Evolutionary conservation across 2,888 invertebrate species (phyloP), one percentile per base, ranked within the genome.

Genomic region (Spilosoma lubricipeda): DNA sequence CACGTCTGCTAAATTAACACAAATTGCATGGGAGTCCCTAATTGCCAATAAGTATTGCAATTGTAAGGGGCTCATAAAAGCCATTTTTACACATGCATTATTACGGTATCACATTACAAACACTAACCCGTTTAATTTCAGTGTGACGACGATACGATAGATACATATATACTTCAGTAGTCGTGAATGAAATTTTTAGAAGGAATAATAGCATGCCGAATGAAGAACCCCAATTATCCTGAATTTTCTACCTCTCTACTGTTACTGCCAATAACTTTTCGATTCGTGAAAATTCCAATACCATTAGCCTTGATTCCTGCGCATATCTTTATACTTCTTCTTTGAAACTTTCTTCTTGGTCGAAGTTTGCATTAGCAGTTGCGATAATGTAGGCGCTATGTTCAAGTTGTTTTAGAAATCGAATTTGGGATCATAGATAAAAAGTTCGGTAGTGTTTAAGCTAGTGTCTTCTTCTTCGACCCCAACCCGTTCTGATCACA

Each of bases 241-340:
- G 80, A 87, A 87, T 88, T 89, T 89, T 90, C 87, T 88, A 88
- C 87, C 84, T 89, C 87, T 88, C 87, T 87, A 78, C 87, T 90
- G 82, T 88, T 88, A 89, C 88, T 85, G 82, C 82, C 88, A 88
- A 89, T 87, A 90, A 89, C 83, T 91, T 92, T 91, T 91, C 90
- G 94, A 95, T 95, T 95, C 94, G 95, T 94, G 95, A 94, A 95
- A 94, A 92, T 94, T 95, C 94, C 93, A 89, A 87, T 89, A 87
- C 88, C 92, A 91, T 93, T 94, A 95, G 92, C 92, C 88, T 91
- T 93, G 91, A 93, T 90, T 90, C 90, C 93, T 90, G 92, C 90
- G 93, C 94, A 93, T 94, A 92, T 93, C 91, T 93, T 91, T 92
- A 92, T 89, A 92, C 89, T 92, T 93, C 91, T 91, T 93, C 91